phyloP scores from a whole-genome alignment of 1,140 invertebrate species.

The Lordiphosa stackelbergi region DNA sequence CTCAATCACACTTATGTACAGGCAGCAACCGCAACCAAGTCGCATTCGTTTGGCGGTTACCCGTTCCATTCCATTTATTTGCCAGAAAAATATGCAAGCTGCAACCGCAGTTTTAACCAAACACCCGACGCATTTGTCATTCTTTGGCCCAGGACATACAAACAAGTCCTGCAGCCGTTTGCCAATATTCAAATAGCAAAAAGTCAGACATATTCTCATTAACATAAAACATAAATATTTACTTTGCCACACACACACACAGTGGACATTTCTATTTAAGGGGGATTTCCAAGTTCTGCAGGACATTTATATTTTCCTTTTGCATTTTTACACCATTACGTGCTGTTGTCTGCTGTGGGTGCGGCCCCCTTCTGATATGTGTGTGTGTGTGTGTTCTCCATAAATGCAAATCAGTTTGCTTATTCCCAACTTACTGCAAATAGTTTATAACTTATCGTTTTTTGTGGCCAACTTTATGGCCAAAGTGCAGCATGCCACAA shows the following conservation, averaged over 20 bases:
- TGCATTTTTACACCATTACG: constrained; percentile 67
- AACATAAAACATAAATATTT: constrained; percentile 77
- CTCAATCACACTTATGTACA: constrained; percentile 14
- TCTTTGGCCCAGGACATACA: constrained; percentile 32
- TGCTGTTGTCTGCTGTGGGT: constrained; percentile 36
- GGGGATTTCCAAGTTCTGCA: constrained; percentile 38
- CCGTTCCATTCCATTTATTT: constrained; percentile 10
- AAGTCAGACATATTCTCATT: constrained; percentile 76
- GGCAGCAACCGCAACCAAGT: constrained; percentile 41
- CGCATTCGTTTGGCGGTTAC: constrained; percentile 45
- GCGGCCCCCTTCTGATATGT: background rate
- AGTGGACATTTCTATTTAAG: constrained; percentile 63
- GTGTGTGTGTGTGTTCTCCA: constrained; percentile 53
- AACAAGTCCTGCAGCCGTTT: constrained; percentile 51
- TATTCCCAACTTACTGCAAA: constrained; percentile 52
- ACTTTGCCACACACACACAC: constrained; percentile 44
- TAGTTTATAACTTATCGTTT: constrained; percentile 62
- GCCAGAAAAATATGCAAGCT: constrained; percentile 43
- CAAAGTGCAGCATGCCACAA: constrained; percentile 41
- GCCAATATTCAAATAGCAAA: constrained; percentile 75
- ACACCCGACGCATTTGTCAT: constrained; percentile 67
- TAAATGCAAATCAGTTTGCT: constrained; percentile 75
- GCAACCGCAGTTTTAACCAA: constrained; percentile 66
- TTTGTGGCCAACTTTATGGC: constrained; percentile 29
- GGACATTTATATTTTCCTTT: constrained; percentile 49